Evolutionary conservation across 2,113 vertebrate species (phyloP), one percentile per base, ranked within the genome.

Genomic region (Oryzias melastigma): DNA sequence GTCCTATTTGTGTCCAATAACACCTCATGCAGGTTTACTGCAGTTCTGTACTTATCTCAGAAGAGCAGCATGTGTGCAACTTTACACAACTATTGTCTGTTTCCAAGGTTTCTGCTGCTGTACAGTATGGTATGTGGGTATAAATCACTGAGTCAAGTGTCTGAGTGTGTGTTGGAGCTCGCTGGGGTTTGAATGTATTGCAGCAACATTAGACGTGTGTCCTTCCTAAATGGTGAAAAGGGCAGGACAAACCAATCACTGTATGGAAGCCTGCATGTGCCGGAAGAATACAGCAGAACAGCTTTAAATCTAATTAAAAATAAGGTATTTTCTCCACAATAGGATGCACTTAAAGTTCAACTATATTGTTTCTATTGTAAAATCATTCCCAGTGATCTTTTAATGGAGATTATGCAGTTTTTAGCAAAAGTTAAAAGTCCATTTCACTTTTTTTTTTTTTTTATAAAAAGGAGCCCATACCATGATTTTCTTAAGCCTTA

Each of bases 191-290:
- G 51, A 54, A 55, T 64, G 65, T 83, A 71, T 75, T 74, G 71
- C 64, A 78, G 49, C 71, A 83, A 85, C 66, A 80, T 52, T 71
- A 59, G 64, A 65, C 5, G 35, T 48, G 29, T 74, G 67, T 74
- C 58, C 62, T 78, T 74, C 57, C 61, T 58, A 69, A 72, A 71
- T 16, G 49, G 42, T 41, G 41, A 8, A 72, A 81, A 69, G 72
- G 58, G 77, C 60, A 64, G 51, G 52, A 68, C 22, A 59, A 62
- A 61, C 15, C 62, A 18, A 63, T 65, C 24, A 62, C 59, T 64
- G 40, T 52, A 49, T 18, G 41, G 17, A 35, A 12, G 35, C 35
- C 35, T 35, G 10, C 10, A 35, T 35, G 35, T 13, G 8, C 12
- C 35, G 12, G 2, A 8, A 35, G 35, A 35, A 12, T 2, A 35